A percentile compares a stretch with the other conserved stretches of the same genome.
Conservation (phyloP, 2,888 invertebrate genomes). For the Bombyx huttoni region DNA sequence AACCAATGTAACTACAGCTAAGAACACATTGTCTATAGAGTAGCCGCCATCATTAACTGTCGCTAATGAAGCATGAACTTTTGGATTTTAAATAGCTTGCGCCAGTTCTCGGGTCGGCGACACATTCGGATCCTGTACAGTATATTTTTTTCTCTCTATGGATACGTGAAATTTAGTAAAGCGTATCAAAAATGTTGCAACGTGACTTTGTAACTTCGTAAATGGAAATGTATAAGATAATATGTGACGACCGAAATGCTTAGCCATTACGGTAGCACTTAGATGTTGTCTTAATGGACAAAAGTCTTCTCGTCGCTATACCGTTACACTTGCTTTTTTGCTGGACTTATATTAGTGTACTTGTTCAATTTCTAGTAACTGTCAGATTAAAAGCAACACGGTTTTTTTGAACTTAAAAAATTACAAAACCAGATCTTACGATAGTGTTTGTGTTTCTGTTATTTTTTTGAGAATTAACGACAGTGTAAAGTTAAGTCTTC, state of each 20-base stretch:
- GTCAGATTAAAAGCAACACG: slow-evolving; percentile 49
- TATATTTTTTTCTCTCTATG: slow-evolving; percentile 43
- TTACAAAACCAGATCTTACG: slow-evolving; percentile 47
- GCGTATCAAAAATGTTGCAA: slow-evolving; percentile 43
- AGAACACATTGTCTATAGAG: slow-evolving; percentile 39
- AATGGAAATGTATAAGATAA: slow-evolving; percentile 10
- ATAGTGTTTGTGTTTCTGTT: slow-evolving; percentile 45
- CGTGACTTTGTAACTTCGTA: slow-evolving; percentile 46
- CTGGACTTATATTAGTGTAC: slow-evolving; percentile 17
- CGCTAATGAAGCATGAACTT: slow-evolving; percentile 69
- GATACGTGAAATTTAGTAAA: slow-evolving; percentile 45
- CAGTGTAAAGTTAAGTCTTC: slow-evolving; percentile 60
- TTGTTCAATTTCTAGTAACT: slow-evolving; percentile 57
- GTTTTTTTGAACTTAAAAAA: slow-evolving; percentile 43
- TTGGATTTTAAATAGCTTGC: slow-evolving; percentile 64
- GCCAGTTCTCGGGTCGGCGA: slow-evolving; percentile 49
- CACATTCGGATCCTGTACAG: slow-evolving; percentile 22
- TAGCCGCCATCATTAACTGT: slow-evolving; percentile 65
- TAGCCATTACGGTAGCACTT: slow-evolving; percentile 17
- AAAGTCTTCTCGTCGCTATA: slow-evolving; percentile 21
- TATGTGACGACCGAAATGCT: slow-evolving; percentile 11
- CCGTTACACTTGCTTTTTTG: slow-evolving; percentile 31
- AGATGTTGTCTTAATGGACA: slow-evolving; percentile 25
- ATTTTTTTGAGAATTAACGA: slow-evolving; percentile 63
- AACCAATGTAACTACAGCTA: slow-evolving; percentile 35